Base-by-base conservation (phyloP, 2,113 vertebrate genomes). In the Stigmatopora argus region DNA sequence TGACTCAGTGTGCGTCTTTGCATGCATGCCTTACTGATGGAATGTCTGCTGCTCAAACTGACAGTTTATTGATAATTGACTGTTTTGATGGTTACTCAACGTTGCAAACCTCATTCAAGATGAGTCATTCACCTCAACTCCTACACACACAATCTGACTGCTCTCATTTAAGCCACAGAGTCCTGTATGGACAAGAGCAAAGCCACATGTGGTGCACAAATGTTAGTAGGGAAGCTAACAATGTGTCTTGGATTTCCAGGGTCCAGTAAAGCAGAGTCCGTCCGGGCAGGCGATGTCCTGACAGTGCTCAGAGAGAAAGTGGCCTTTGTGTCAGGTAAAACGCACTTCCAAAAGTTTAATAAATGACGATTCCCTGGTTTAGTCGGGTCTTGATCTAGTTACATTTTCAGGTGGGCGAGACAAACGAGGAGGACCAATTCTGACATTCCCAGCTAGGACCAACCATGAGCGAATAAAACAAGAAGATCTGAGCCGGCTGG, bases 391-490 rank as follows among this genome's bases (percentile, higher is more conserved):
- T 62, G 35, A 64, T 65, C 53, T 1, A 9, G 10, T 18, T 7
- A 35, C 61, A 44, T 62, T 21, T 80, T 4, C 87, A 98, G 96
- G 97, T 84, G 97, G 97, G 67, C 92, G 97, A 83, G 97, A 99
- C 90, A 98, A 98, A 85, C 90, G 96, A 85, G 97, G 97, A 2
- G 97, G 97, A 77, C 96, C 97, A 26, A 98, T 98, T 89, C 86
- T 99, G 86, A 99, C 96, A 80, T 99, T 99, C 79, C 97, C 96
- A 74, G 96, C 97, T 73, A 92, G 97, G 73, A 98, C 96, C 90
- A 99, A 98, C 90, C 97, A 98, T 12, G 97, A 99, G 92, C 94
- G 96, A 95, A 97, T 98, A 94, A 95, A 96, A 84, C 97, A 97
- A 89, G 97, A 99, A 86, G 97, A 98, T 87, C 92, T 99, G 73